Evolutionary conservation across 2,797 vertebrate genomes (phyloP).

Genomic region (Macrochelys suwanniensis): DNA sequence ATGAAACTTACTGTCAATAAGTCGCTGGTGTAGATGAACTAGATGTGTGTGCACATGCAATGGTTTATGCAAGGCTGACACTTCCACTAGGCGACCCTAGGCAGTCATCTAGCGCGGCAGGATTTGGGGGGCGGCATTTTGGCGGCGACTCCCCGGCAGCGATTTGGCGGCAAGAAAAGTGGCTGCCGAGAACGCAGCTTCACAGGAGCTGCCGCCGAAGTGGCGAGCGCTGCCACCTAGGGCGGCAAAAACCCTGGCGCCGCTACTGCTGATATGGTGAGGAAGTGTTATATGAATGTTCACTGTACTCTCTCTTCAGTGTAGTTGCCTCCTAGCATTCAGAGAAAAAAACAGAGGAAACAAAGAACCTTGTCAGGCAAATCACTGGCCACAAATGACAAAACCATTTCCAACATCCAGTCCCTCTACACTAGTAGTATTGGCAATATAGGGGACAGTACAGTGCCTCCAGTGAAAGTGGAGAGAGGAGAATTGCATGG

Average conservation of each 20-base stretch:
- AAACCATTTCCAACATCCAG: rapidly evolving
- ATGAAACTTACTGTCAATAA: neutral
- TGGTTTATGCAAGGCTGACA: neutral
- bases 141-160: too few relatives aligned
- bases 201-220: too few relatives aligned
- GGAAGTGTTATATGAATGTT: neutral
- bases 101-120: too few relatives aligned
- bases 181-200: too few relatives aligned
- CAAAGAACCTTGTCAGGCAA: neutral
- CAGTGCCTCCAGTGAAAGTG: neutral
- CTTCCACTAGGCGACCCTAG: too few relatives aligned
- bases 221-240: too few relatives aligned
- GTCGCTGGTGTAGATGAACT: slow-evolving; percentile 4
- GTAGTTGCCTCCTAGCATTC: rapidly evolving
- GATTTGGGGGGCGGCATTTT: too few relatives aligned
- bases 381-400: neutral
- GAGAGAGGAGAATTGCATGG: neutral
- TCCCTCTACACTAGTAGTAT: neutral
- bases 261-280: rapidly evolving
- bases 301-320: neutral
- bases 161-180: too few relatives aligned
- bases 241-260: too few relatives aligned
- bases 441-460: neutral
- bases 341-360: neutral
- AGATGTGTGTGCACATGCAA: rapidly evolving